Evolutionary conservation across 2,797 vertebrate species (phyloP).

Genomic region (Rousettus madagascariensis): DNA sequence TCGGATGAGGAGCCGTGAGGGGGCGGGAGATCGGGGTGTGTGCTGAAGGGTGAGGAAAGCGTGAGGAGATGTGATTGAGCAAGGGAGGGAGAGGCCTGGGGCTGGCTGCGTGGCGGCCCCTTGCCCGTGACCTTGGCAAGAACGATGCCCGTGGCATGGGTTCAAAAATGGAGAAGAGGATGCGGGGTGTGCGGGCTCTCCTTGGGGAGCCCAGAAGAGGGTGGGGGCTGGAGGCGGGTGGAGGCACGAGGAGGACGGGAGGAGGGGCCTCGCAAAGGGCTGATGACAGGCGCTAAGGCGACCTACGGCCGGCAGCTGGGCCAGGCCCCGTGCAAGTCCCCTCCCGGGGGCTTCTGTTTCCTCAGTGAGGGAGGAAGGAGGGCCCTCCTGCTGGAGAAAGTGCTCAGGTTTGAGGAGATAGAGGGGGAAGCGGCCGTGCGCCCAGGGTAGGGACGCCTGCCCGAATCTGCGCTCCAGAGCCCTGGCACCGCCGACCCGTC

Average conservation of each 20-base stretch:
- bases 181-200: no score
- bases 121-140: no score
- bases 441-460: background rate
- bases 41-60: rapidly evolving
- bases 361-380: background rate
- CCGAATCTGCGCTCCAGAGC: background rate
- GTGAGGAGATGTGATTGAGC: rapidly evolving
- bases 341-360: background rate
- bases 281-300: background rate
- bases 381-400: no score
- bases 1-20: background rate
- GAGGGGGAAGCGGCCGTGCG: no score
- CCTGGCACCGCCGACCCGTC: background rate
- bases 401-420: no score
- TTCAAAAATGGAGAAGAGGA: background rate
- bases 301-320: background rate
- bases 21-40: rapidly evolving
- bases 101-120: rapidly evolving
- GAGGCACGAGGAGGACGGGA: background rate
- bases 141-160: rapidly evolving
- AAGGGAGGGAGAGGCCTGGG: background rate
- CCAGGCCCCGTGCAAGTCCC: background rate
- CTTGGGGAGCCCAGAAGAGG: background rate
- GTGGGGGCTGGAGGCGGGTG: background rate
- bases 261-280: background rate